Base-by-base conservation (phyloP, 2,797 vertebrate species). In the Adrianichthys oophorus region DNA sequence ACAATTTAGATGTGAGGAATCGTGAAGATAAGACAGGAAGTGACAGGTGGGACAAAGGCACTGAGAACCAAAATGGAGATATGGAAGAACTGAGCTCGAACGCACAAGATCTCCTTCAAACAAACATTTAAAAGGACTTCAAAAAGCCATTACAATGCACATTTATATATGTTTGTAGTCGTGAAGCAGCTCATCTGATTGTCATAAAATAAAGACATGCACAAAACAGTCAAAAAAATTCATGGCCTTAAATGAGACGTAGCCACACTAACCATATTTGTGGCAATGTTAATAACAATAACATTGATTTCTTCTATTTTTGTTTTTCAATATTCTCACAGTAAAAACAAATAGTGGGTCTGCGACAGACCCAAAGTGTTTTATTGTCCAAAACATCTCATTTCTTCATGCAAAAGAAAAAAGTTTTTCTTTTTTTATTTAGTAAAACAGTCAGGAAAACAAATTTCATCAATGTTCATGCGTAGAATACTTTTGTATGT, bases 11-110 rank as follows among this genome's bases (percentile, higher is more conserved):
- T 40, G 53, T 44, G 15, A 65, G 48, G 67, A 59, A 68, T 43
- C 53, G 66, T 21, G 56, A 41, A 19, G 60, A 74, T 41, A 42
- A 29, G 19, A 57, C 37, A 23, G 73, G 78, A 19, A 61, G 56
- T 41, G 58, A 71, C 29, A 52, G 68, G 41, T 84, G 80, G 82
- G 74, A 58, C 4, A 12, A 52, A 68, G 80, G 74, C 23, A 58
- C 58, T 8, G 69, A 65, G 55, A 78, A 83, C 21, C 62, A 50
- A 56, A 84, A 65, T 3, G 65, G 69, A 72, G 83, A 85, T 57
- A 66, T 78, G 69, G 75, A 86, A 52, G 70, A 88, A 75, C 76
- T 79, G 41, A 82, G 73, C 63, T 62, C 77, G 70, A 86, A 85
- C 41, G 26, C 79, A 58, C 59, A 65, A 55, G 76, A 80, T 62